These are phyloP conservation scores for Zaprionus lachaisei DNA, from an alignment of 1,140 invertebrate genomes.

Conservation along the genomic window DNA sequence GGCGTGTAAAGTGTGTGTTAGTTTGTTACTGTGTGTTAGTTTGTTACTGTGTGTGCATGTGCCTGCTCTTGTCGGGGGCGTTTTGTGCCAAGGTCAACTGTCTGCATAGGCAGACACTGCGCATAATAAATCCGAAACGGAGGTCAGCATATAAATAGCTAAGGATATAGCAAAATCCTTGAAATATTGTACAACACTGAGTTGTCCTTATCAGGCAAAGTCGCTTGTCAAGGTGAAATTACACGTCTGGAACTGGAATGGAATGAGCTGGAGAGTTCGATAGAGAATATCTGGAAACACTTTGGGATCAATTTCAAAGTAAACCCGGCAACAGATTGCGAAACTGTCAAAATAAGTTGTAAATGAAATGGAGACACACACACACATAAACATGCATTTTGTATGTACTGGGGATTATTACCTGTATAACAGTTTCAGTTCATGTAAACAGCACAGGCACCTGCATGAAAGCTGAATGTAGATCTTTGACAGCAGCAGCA, in stretches of 20 bases:
- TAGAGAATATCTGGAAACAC: not conserved
- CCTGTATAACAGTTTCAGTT: conserved; percentile 37
- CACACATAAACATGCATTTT: conserved; percentile 1
- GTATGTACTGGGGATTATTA: conserved; percentile 20
- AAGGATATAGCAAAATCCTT: not conserved
- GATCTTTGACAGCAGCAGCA: conserved; percentile 23
- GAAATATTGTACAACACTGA: not conserved
- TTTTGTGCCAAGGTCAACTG: conserved; percentile 53
- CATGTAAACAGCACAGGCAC: conserved; percentile 48
- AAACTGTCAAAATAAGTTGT: not conserved
- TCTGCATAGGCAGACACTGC: conserved; percentile 38
- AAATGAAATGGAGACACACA: not conserved
- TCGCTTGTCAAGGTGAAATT: not conserved
- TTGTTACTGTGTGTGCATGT: not conserved
- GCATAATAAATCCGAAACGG: conserved; percentile 10
- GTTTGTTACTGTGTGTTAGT: not conserved
- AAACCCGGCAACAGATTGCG: not conserved
- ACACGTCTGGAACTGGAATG: not conserved
- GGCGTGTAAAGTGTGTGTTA: not conserved
- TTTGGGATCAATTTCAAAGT: not conserved
- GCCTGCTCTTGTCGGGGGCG: conserved; percentile 31
- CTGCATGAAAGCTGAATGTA: conserved; percentile 30
- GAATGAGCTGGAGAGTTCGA: not conserved
- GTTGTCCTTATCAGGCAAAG: not conserved
- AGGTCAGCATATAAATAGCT: not conserved